These are phyloP conservation scores for Platycheirus rosarum DNA, from an alignment of 2,888 invertebrate species.

Conservation along the genomic window DNA sequence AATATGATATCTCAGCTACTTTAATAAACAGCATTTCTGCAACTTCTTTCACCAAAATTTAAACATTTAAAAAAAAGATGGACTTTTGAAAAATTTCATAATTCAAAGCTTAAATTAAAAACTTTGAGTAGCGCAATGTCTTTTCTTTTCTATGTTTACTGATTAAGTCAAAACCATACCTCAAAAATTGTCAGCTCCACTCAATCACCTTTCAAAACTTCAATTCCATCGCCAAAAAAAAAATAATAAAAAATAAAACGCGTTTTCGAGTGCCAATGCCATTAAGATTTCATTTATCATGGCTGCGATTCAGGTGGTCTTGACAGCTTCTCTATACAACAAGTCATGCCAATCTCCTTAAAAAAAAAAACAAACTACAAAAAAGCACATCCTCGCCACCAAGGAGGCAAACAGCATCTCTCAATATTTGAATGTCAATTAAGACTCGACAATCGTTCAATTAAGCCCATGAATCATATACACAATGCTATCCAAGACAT, in stretches of 20 bases:
- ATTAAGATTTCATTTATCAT: slow-evolving; percentile 51
- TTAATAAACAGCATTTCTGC: too few species aligned
- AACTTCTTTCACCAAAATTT: too few species aligned
- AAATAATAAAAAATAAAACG: not conserved
- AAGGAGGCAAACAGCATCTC: slow-evolving; percentile 14
- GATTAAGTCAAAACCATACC: not conserved
- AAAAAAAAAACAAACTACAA: not conserved
- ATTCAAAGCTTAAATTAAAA: too few species aligned
- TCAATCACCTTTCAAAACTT: slow-evolving; percentile 27
- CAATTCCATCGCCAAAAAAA: slow-evolving; percentile 20
- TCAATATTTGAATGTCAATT: slow-evolving; percentile 72
- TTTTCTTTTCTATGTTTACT: not conserved
- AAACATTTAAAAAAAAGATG: too few species aligned
- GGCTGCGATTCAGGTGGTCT: slow-evolving; percentile 60
- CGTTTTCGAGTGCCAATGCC: slow-evolving; percentile 38
- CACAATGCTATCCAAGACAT: not conserved
- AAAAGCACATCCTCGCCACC: slow-evolving; percentile 12
- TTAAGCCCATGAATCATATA: slow-evolving; percentile 40
- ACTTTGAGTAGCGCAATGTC: too few species aligned
- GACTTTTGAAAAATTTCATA: too few species aligned
- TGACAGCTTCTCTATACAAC: slow-evolving; percentile 8
- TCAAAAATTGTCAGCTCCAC: slow-evolving; percentile 21
- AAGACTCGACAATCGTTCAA: slow-evolving; percentile 63
- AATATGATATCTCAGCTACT: too few species aligned
- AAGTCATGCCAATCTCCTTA: slow-evolving; percentile 20